phyloP scores from a whole-genome alignment of 2,888 invertebrate species.

The Lasius platythorax region DNA sequence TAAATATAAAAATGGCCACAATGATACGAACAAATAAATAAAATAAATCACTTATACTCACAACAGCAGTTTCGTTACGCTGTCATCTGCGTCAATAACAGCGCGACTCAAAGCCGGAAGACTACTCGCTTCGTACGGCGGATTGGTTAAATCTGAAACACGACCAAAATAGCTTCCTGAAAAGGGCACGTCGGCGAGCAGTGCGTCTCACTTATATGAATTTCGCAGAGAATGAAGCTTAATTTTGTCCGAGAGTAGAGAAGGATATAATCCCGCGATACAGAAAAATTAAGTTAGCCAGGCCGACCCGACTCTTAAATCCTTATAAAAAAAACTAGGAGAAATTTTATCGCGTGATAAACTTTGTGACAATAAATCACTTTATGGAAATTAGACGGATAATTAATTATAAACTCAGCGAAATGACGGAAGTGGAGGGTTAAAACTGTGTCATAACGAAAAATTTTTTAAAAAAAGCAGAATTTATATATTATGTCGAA shows the following conservation, averaged over 20 bases:
- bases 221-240: constrained; percentile 13
- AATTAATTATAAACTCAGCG: constrained; percentile 12
- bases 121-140: constrained; percentile 81
- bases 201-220: background rate
- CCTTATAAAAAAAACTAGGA: background rate
- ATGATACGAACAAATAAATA: background rate
- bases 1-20: background rate
- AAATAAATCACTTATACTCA: constrained; percentile 67
- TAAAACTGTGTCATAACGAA: background rate
- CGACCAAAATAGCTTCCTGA: background rate
- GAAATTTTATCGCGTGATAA: constrained; percentile 12
- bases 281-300: constrained; percentile 47
- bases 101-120: constrained; percentile 78
- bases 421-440: background rate
- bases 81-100: constrained; percentile 74
- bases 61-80: constrained; percentile 63
- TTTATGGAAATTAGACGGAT: constrained; percentile 8
- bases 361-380: background rate
- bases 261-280: constrained; percentile 18
- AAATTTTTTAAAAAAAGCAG: background rate
- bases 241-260: constrained; percentile 9
- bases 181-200: background rate
- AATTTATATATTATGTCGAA: background rate
- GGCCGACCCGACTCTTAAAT: constrained; percentile 11
- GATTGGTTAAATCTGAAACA: constrained; percentile 79